Percentiles rank a stretch among this genome's conserved stretches.
These are phyloP conservation scores for Sandelia bainsii DNA, from an alignment of 2,797 vertebrate genomes.

Conservation along the genomic window DNA sequence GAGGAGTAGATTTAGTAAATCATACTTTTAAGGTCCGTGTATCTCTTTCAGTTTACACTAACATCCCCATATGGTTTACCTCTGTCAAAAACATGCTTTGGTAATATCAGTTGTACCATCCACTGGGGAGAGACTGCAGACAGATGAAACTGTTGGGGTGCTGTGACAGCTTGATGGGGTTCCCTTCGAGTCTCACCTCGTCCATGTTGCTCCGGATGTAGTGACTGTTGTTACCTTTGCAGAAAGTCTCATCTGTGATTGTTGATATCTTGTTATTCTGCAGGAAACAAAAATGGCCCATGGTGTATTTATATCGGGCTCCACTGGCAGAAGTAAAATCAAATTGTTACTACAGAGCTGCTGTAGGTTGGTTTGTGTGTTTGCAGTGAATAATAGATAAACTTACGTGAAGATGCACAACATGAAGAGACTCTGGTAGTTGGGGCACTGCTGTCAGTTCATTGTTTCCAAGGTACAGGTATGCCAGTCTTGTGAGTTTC, in stretches of 20 bases:
- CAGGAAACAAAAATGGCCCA: conserved; percentile 24
- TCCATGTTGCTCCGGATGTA: conserved; percentile 90
- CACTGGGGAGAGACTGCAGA: conserved; percentile 88
- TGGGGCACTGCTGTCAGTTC: conserved; percentile 91
- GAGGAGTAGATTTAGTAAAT: conserved; percentile 17
- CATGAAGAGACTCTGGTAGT: conserved; percentile 90
- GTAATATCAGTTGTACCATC: conserved; percentile 86
- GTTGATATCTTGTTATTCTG: conserved; percentile 94
- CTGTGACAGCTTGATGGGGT: conserved; percentile 88
- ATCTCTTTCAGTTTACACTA: conserved; percentile 26
- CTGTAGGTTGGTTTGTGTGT: conserved; percentile 12
- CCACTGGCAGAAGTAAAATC: not conserved
- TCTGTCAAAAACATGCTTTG: conserved; percentile 11
- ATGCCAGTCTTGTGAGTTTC: conserved; percentile 90
- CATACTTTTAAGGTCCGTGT: conserved; percentile 4
- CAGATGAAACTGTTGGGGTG: conserved; percentile 93
- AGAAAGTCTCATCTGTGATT: conserved; percentile 93
- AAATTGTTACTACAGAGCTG: not conserved
- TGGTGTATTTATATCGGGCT: not conserved
- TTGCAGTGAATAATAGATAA: conserved; percentile 12
- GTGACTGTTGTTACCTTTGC: conserved; percentile 89
- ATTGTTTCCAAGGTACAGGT: conserved; percentile 92
- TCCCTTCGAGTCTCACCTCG: conserved; percentile 92
- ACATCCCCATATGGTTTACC: not conserved
- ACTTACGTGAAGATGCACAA: conserved; percentile 91